Percentiles rank a stretch among this genome's conserved stretches.
These are phyloP conservation scores for Aleadryas rufinucha DNA, from an alignment of 2,113 vertebrate species.

Conservation along the genomic window DNA sequence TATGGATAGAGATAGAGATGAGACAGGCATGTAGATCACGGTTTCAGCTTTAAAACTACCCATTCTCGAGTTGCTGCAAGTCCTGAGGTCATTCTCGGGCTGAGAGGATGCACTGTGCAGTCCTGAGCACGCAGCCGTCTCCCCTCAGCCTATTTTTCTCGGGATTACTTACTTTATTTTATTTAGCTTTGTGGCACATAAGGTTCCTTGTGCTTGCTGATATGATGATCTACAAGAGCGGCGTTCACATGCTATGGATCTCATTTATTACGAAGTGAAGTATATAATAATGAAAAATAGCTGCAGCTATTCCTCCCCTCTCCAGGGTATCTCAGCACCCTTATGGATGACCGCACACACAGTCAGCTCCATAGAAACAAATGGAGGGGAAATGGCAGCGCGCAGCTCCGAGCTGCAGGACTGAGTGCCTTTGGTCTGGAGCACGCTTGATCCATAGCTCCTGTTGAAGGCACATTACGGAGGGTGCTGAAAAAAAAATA, in stretches of 20 bases:
- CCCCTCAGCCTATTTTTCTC: conserved; percentile 18
- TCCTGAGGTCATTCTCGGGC: neutral
- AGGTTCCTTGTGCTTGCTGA: conserved; percentile 49
- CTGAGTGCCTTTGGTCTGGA: neutral
- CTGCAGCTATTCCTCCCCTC: conserved; percentile 51
- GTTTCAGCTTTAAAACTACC: neutral
- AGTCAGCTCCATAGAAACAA: conserved; percentile 44
- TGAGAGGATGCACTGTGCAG: neutral
- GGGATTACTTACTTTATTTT: conserved; percentile 55
- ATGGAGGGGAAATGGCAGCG: conserved; percentile 50
- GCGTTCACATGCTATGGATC: conserved; percentile 62
- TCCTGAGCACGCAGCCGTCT: neutral
- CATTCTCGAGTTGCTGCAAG: neutral
- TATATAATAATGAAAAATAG: conserved; percentile 77
- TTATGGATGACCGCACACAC: conserved; percentile 60
- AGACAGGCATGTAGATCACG: neutral
- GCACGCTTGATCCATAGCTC: neutral
- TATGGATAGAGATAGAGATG: neutral
- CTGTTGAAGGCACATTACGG: neutral
- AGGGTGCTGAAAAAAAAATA: neutral
- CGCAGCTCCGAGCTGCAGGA: neutral
- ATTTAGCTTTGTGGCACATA: conserved; percentile 46
- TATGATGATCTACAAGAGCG: conserved; percentile 64
- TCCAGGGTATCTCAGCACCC: conserved; percentile 54
- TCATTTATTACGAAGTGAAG: conserved; percentile 74